Evolutionary conservation across 2,113 vertebrate genomes (phyloP).

Genomic region (Sinocyclocheilus anophthalmus): DNA sequence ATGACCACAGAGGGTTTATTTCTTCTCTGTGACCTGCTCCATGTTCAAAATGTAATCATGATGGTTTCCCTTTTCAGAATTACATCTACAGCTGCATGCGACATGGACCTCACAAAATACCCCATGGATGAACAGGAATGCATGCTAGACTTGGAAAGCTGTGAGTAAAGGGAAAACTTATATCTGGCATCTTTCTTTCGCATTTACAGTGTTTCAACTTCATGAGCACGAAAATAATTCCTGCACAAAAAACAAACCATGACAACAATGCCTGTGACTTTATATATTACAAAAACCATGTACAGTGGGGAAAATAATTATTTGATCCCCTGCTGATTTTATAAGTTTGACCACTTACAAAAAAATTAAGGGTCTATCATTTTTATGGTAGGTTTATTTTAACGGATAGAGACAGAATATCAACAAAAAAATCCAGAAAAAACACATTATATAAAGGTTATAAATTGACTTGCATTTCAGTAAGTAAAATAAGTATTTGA

Average conservation of each 20-base stretch:
- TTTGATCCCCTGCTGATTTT: too few species aligned
- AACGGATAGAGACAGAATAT: too few species aligned
- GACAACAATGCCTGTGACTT: neutral
- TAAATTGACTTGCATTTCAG: too few species aligned
- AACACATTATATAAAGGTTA: too few species aligned
- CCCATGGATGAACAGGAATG: constrained; percentile 98
- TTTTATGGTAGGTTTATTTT: too few species aligned
- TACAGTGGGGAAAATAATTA: too few species aligned
- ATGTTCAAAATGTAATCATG: neutral
- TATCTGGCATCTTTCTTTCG: neutral
- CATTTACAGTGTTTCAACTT: neutral
- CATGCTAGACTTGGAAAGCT: constrained; percentile 95
- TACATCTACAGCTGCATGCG: constrained; percentile 94
- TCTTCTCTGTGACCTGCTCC: neutral
- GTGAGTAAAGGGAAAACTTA: constrained; percentile 74
- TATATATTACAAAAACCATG: too few species aligned
- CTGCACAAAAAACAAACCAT: neutral
- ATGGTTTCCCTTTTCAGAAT: constrained; percentile 70
- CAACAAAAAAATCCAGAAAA: too few species aligned
- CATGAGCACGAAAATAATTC: neutral
- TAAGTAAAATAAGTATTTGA: too few species aligned
- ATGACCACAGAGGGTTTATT: neutral
- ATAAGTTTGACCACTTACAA: too few species aligned
- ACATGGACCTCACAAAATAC: constrained; percentile 98
- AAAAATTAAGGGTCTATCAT: too few species aligned